These are phyloP conservation scores for Erythrolamprus reginae DNA, from an alignment of 2,113 vertebrate species.

Conservation along the genomic window DNA sequence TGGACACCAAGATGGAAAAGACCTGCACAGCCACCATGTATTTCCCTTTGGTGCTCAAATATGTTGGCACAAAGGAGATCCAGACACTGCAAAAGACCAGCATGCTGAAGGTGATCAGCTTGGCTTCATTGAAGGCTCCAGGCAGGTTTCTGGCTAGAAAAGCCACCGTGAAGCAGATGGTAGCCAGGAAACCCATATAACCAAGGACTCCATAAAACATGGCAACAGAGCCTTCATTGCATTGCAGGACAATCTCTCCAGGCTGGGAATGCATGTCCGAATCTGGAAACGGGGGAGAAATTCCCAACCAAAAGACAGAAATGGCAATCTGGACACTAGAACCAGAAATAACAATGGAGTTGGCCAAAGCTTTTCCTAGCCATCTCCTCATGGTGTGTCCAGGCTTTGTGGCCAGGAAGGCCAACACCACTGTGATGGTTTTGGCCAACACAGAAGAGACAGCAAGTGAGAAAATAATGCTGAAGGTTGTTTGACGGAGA, in stretches of 20 bases:
- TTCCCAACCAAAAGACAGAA: not conserved
- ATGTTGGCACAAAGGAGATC: not conserved
- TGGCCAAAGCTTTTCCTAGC: not conserved
- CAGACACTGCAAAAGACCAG: not conserved
- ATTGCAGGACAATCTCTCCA: not conserved
- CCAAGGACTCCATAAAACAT: not conserved
- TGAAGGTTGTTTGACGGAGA: not conserved
- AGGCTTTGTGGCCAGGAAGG: not conserved
- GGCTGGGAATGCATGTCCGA: not conserved
- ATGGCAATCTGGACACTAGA: not conserved
- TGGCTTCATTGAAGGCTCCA: not conserved
- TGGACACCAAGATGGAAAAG: no score
- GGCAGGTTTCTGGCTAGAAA: not conserved
- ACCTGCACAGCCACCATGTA: not conserved
- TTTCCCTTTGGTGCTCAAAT: not conserved
- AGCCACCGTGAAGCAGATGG: not conserved
- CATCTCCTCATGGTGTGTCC: not conserved
- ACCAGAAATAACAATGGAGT: not conserved
- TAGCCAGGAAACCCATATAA: not conserved
- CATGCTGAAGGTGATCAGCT: not conserved
- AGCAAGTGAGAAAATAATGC: not conserved
- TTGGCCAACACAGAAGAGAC: not conserved
- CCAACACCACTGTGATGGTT: not conserved
- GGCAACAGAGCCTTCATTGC: not conserved
- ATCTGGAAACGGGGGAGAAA: not conserved